Percentiles rank a stretch among this genome's conserved stretches.
Conservation (phyloP, 1,140 invertebrate genomes). For the Drosophila oshimai region DNA sequence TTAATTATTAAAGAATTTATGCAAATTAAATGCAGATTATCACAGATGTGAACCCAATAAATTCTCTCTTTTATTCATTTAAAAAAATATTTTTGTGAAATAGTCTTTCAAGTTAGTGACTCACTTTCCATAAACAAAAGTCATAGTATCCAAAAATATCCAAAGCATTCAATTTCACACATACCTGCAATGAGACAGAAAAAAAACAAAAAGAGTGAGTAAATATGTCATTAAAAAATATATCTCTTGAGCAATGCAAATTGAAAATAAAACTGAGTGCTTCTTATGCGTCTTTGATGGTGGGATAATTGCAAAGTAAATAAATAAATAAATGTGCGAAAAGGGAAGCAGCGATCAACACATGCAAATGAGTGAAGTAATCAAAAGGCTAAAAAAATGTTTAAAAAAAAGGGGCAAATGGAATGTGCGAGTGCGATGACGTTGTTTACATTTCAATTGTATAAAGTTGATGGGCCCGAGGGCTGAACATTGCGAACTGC, state of each 20-base stretch:
- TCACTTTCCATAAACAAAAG: not conserved
- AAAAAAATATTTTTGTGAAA: too few species aligned
- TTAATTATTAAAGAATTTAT: too few species aligned
- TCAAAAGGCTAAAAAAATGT: not conserved
- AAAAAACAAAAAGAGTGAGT: conserved; percentile 24
- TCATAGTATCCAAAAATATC: conserved; percentile 5
- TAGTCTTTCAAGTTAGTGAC: not conserved
- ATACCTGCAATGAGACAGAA: conserved; percentile 60
- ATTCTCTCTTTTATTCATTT: too few species aligned
- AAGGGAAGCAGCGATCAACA: conserved; percentile 41
- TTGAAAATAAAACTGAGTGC: conserved; percentile 41
- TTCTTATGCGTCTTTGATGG: conserved; percentile 35
- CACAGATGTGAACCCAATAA: too few species aligned
- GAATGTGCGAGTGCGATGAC: conserved; percentile 27
- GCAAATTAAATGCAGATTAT: too few species aligned
- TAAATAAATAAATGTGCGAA: conserved; percentile 36
- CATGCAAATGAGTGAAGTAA: conserved; percentile 36
- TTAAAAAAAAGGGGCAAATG: conserved; percentile 2
- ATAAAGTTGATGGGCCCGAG: conserved; percentile 60
- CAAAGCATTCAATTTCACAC: conserved; percentile 27
- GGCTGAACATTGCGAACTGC: conserved; percentile 57
- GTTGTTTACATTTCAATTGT: conserved; percentile 77
- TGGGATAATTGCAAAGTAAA: conserved; percentile 56
- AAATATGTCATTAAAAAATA: conserved; percentile 62
- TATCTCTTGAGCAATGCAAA: conserved; percentile 12